Base-by-base conservation (phyloP, 2,888 invertebrate species). In the Apamea crenata region DNA sequence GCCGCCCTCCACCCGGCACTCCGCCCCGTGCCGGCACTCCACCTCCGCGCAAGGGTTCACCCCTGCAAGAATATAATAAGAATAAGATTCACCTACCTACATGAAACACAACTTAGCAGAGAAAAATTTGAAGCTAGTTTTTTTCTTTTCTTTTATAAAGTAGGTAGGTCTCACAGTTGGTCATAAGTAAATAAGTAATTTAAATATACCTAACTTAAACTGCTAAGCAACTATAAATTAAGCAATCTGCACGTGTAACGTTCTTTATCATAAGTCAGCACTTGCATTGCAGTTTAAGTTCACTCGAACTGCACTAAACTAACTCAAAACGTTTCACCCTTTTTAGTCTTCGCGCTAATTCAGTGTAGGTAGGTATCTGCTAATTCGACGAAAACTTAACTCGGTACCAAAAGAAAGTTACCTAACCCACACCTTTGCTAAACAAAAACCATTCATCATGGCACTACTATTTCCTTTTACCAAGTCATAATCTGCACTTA, bases 11-110 rank as follows among this genome's bases (percentile, higher is more conserved):
- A 99, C 98, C 77, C 98, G 97, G 93, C 99, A 99, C 93, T 98
- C 98, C 90, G 99, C 98, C 44, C 98, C 98, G 86, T 98, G 97
- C 59, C 97, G 97, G 94, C 99, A 99, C 88, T 98, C 97, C 72
- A 98, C 97, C 83, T 97, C 98, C 88, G 98, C 97, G 93, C 99
- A 99, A 3, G 99, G 99, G 94, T 99, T 99, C 82, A 98, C 97
- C 74, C 98, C 99, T 98, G 94, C 12, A 40, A n/a, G 21, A 14
- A n/a, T 0, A 2, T 40, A 25, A 0, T 50, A 50, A 2, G 18
- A n/a, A 36, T 71, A 6, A 32, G 5, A n/a, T 36, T 36, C 36
- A 50, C 14, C 32, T 47, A 47, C n/a, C n/a, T 16, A 47, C 29
- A 14, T 32, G 14, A 25, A 47, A 29, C 44, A 68, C 29, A 68